phyloP scores from a whole-genome alignment of 1,140 invertebrate genomes.

The Teleopsis dalmanni region DNA sequence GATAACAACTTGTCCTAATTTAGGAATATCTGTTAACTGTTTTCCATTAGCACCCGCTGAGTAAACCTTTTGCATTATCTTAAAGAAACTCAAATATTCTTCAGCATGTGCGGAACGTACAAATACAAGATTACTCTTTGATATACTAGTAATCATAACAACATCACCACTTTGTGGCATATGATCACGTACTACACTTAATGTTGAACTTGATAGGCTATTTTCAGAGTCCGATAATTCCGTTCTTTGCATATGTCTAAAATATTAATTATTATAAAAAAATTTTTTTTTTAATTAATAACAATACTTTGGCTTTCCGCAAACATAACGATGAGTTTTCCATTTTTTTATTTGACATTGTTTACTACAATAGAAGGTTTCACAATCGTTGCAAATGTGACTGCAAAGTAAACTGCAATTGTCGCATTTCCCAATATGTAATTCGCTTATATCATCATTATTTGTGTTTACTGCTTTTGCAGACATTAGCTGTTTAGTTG shows the following conservation, averaged over 20 bases:
- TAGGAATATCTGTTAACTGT: slow-evolving; percentile 15
- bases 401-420: background rate
- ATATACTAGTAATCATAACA: slow-evolving; percentile 30
- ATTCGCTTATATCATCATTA: background rate
- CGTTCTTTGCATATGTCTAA: too few species aligned
- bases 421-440: background rate
- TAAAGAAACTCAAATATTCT: slow-evolving; percentile 21
- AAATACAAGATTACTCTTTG: slow-evolving; percentile 30
- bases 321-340: slow-evolving; percentile 6
- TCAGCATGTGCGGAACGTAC: slow-evolving; percentile 22
- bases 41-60: slow-evolving; percentile 2
- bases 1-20: slow-evolving; percentile 26
- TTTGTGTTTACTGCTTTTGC: background rate
- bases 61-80: slow-evolving; percentile 9
- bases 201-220: too few species aligned
- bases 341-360: slow-evolving; percentile 4
- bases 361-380: background rate
- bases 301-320: slow-evolving; percentile 10
- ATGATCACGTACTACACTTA: too few species aligned
- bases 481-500: too few species aligned
- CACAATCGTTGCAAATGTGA: background rate
- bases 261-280: too few species aligned
- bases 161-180: slow-evolving; percentile 17
- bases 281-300: too few species aligned
- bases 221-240: too few species aligned